Evolutionary conservation across 2,888 invertebrate species (phyloP), one percentile per base, ranked within the genome.

Genomic region (Dioctria linearis): DNA sequence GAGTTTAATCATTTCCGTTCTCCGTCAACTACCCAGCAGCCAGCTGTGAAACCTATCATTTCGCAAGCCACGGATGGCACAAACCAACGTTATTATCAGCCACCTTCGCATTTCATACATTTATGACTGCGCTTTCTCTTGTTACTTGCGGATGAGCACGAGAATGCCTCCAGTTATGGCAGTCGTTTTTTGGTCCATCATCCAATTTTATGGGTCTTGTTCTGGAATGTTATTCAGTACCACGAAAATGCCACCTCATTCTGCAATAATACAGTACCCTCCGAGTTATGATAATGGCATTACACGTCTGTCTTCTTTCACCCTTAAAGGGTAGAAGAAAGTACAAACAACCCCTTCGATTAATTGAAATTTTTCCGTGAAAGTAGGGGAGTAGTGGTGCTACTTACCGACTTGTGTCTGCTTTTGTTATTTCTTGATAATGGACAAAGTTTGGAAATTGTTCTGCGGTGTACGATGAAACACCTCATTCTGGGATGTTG

Each of bases 191-290:
- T 61, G 79, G 79, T 80, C 79, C 81, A 81, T 81, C 81, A 80
- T 81, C 73, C 59, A 80, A 81, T 81, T 75, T 81, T 81, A 81
- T 81, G 81, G 76, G 81, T 80, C 76, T 81, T 81, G 81, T 81
- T 81, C 80, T 66, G 79, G 81, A 81, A 81, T 81, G 81, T 69
- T 51, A 76, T 81, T 80, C 76, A 79, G 57, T 65, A 66, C 76
- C 69, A 76, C 76, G 76, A 80, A 81, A 80, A 75, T 79, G 76
- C 79, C 81, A 81, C 76, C 76, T 80, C 79, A 76, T 81, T 81
- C 67, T 76, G 67, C 76, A 75, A 81, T 80, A 81, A 80, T 79
- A 80, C 81, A 81, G 75, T 79, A 79, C 67, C 76, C 75, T 75
- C 59, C 75, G 51, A 59, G 75, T 75, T 75, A 75, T 75, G 75